phyloP scores from a whole-genome alignment of 1,140 invertebrate species.

The Diploscapter pachys region DNA sequence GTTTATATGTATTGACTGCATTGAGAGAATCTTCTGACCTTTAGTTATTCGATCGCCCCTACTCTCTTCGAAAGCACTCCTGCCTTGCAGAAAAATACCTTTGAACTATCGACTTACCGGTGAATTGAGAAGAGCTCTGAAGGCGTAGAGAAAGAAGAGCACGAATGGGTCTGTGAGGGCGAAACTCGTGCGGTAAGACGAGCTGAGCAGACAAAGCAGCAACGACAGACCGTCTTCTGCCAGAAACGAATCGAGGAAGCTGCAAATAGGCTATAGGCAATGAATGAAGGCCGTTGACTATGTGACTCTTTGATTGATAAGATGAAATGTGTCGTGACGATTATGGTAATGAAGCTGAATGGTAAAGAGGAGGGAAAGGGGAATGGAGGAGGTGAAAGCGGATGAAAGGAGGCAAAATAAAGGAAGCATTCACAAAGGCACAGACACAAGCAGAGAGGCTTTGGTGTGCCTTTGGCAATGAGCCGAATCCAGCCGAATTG shows the following conservation, averaged over 20 bases:
- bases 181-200: conserved; percentile 11
- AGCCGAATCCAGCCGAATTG: neutral
- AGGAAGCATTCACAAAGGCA: neutral
- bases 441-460: neutral
- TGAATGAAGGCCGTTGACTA: neutral
- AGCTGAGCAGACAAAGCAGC: conserved; percentile 12
- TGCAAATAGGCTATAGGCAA: conserved; percentile 4
- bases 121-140: conserved; percentile 28
- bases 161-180: conserved; percentile 5
- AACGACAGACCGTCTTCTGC: conserved; percentile 13
- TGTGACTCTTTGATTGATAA: neutral
- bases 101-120: conserved; percentile 6
- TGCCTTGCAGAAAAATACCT: neutral
- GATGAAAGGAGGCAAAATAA: neutral
- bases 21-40: neutral
- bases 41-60: no score
- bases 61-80: no score
- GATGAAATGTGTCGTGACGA: neutral
- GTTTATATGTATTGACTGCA: neutral
- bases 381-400: conserved; percentile 4
- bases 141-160: conserved; percentile 21
- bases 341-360: neutral
- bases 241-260: conserved; percentile 20
- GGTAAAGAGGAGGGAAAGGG: neutral
- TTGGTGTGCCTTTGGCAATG: neutral